Percentiles rank a stretch among this genome's conserved stretches.
Evolutionary conservation across 2,888 invertebrate genomes (phyloP).

Genomic region (Tenthredo livida): DNA sequence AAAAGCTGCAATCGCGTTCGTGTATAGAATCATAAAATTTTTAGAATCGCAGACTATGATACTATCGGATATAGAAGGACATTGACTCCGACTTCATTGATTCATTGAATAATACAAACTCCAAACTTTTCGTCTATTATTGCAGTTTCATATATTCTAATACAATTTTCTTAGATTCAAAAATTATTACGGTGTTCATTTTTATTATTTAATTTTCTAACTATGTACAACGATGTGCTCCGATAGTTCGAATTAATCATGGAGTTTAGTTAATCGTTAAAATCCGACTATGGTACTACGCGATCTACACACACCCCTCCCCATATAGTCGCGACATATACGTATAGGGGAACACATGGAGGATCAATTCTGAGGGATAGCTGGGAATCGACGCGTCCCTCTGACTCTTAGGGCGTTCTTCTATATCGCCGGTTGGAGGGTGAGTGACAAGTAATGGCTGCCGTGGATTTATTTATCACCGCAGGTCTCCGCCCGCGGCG

Average conservation of each 20-base stretch:
- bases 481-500: conserved; percentile 46
- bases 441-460: conserved; percentile 75
- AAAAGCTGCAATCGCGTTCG: background rate
- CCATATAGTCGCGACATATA: background rate
- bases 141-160: too few species aligned
- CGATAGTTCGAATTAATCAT: background rate
- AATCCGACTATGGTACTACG: background rate
- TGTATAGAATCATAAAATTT: background rate
- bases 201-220: background rate
- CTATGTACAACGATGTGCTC: background rate
- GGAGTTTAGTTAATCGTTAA: background rate
- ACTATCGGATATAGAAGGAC: background rate
- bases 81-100: background rate
- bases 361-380: background rate
- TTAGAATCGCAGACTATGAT: background rate
- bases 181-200: background rate
- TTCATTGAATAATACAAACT: background rate
- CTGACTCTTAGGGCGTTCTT: conserved; percentile 34
- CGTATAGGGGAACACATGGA: background rate
- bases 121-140: too few species aligned
- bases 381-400: conserved; percentile 27
- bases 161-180: too few species aligned
- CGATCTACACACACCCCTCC: background rate
- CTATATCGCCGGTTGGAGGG: conserved; percentile 58
- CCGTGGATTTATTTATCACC: conserved; percentile 72